These are phyloP conservation scores for Sebastes schlegelii DNA, from an alignment of 2,113 vertebrate species.

Conservation along the genomic window DNA sequence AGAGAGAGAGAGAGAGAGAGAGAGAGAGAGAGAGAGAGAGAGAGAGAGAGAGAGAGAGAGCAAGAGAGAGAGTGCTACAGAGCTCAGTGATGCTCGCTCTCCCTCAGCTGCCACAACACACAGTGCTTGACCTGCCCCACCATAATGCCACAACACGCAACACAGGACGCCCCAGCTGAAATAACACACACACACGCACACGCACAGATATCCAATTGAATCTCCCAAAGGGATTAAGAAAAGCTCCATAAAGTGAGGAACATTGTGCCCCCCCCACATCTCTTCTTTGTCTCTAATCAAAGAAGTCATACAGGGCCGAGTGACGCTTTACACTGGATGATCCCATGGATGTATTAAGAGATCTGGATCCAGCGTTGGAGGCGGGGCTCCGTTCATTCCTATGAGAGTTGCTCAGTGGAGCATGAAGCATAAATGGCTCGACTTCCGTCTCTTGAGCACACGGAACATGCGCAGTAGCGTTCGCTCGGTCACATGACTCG, in stretches of 20 bases:
- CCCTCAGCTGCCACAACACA: conserved; percentile 35
- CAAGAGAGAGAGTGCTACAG: neutral
- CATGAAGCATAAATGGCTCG: no score
- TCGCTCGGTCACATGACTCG: no score
- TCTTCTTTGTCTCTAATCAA: conserved; percentile 54
- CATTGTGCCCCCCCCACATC: neutral
- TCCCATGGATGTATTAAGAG: neutral
- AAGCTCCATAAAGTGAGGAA: conserved; percentile 63
- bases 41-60: no score
- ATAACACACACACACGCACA: conserved; percentile 34
- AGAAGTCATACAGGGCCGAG: conserved; percentile 30
- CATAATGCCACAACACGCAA: conserved; percentile 50
- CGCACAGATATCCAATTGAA: conserved; percentile 46
- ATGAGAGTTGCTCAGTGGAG: no score
- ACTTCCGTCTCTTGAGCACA: no score
- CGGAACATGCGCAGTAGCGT: no score
- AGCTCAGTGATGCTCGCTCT: conserved; percentile 53
- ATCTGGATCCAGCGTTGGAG: no score
- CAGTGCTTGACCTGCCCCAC: conserved; percentile 56
- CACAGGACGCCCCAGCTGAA: conserved; percentile 44
- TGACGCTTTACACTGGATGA: conserved; percentile 50
- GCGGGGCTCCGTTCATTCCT: no score
- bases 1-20: conserved; percentile 23
- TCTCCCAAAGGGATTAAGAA: conserved; percentile 69
- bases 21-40: conserved; percentile 29